Evolutionary conservation across 2,888 invertebrate species (phyloP).

Genomic region (Empis stercorea): DNA sequence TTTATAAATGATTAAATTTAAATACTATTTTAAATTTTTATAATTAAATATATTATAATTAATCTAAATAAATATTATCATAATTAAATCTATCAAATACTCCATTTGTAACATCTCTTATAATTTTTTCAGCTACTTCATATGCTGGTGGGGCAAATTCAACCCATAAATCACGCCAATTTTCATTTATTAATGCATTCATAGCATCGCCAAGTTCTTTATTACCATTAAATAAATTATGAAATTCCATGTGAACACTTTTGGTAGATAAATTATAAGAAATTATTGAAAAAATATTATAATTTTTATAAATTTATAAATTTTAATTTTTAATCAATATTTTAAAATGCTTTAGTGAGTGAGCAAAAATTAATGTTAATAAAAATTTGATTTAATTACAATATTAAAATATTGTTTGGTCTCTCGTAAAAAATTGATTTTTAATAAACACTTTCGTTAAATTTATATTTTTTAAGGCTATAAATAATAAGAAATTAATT

Average conservation of each 20-base stretch:
- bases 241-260: slow-evolving; percentile 7
- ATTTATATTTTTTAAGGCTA: no score
- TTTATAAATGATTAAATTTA: no score
- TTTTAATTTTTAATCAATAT: not conserved
- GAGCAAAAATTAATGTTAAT: no score
- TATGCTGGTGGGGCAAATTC: slow-evolving; percentile 3
- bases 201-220: slow-evolving; percentile 9
- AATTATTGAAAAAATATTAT: not conserved
- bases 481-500: no score
- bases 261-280: not conserved
- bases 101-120: not conserved
- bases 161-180: slow-evolving; percentile 10
- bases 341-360: no score
- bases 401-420: no score
- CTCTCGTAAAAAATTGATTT: no score
- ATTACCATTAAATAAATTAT: slow-evolving; percentile 5
- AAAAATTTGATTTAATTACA: no score
- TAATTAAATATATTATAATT: not conserved
- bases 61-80: not conserved
- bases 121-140: not conserved
- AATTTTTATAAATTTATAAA: not conserved
- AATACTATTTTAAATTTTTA: no score
- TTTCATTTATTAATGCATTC: slow-evolving; percentile 11
- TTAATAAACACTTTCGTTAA: no score
- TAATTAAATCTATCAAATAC: not conserved